Base-by-base conservation (phyloP, 1,140 invertebrate genomes). In the Drosophila obscura region DNA sequence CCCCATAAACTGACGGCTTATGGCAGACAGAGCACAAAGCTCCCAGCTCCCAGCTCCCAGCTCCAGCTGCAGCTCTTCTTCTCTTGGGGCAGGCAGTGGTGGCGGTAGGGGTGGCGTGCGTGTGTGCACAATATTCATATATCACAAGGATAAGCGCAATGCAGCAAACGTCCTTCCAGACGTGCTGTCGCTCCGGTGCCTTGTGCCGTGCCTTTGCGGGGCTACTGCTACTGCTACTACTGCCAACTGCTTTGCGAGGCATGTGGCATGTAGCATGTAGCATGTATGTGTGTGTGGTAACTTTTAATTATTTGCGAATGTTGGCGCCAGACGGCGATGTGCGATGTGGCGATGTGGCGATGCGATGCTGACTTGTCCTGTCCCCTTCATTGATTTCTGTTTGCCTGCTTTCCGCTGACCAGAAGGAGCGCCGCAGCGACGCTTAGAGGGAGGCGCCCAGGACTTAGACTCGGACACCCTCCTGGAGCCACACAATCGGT, bases 111-210 rank as follows among this genome's bases (percentile, higher is more conserved):
- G 44, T 49, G 48, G 63, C 45, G 78, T 89, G 84, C 79, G 83
- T 88, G 83, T 87, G 85, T 84, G 87, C 80, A 91, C 85, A 91
- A 91, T 91, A 90, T 91, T 85, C 90, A 91, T 91, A 91, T 91
- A 90, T 91, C 87, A 91, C 87, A 89, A 90, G 90, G 90, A 91
- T 91, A 91, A 91, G 90, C 90, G 90, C 90, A 91, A 82, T 91
- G 90, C 90, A 91, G 90, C 90, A 91, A 91, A 91, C 80, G 90
- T 90, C 85, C 80, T 89, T 84, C 77, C 85, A 89, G 85, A 89
- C 85, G 80, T 84, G 85, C 73, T 65, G 57, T 65, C 28, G 66
- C 48, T 61, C 61, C 66, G 68, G 58, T 69, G 67, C 67, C 67
- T 71, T 71, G 64, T 71, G 53, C 41, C 53, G 22, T 43, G 51